Conservation (phyloP, 1,140 invertebrate species). For the Archivesica marissinica region DNA sequence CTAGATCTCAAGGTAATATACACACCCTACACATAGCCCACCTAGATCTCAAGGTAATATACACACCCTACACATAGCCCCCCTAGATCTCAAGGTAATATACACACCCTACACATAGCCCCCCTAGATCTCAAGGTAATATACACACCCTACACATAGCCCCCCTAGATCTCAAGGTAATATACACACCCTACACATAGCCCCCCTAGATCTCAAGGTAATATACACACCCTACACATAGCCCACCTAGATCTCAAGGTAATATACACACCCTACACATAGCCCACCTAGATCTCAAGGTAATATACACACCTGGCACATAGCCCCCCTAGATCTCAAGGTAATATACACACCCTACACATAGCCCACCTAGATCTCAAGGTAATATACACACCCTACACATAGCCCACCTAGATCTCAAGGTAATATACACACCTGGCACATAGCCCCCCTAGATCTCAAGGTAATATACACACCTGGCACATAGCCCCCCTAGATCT, state of each 20-base stretch:
- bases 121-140: no score
- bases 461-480: slow-evolving; percentile 25
- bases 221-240: not conserved
- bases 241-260: not conserved
- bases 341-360: not conserved
- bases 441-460: slow-evolving; percentile 8
- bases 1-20: slow-evolving; percentile 85
- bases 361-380: not conserved
- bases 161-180: no score
- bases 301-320: slow-evolving; percentile 71
- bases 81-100: slow-evolving; percentile 7
- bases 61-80: no score
- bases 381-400: no score
- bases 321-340: no score
- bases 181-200: not conserved
- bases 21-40: slow-evolving; percentile 86
- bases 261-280: slow-evolving; percentile 86
- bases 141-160: no score
- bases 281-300: slow-evolving; percentile 86
- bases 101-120: not conserved
- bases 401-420: no score
- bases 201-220: slow-evolving; percentile 48
- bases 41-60: slow-evolving; percentile 85
- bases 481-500: not conserved
- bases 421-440: not conserved